phyloP scores from a whole-genome alignment of 2,113 vertebrate species.

The Mohoua ochrocephala region DNA sequence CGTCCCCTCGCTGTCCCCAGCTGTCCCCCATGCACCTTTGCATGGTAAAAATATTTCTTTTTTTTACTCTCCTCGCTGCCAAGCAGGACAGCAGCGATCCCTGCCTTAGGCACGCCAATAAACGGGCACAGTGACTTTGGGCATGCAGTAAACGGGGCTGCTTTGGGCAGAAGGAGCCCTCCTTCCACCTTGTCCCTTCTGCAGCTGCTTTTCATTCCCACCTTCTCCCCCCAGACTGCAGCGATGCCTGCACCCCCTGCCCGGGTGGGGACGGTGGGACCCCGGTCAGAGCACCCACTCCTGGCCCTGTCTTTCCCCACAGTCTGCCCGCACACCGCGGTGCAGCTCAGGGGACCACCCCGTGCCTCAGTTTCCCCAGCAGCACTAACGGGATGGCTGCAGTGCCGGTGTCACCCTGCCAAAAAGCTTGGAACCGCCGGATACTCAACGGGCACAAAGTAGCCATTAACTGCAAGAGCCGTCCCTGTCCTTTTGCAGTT shows the following conservation, averaged over 20 bases:
- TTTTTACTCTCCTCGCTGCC: neutral
- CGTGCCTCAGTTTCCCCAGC: conserved; percentile 38
- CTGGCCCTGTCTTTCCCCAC: neutral
- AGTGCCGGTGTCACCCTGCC: neutral
- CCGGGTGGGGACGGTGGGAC: neutral
- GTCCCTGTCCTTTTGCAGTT: neutral
- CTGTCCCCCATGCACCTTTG: neutral
- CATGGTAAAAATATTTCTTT: rapidly evolving
- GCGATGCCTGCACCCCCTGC: neutral
- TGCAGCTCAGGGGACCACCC: neutral
- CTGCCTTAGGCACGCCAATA: neutral
- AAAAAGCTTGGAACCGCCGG: neutral
- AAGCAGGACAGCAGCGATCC: neutral
- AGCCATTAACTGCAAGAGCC: neutral
- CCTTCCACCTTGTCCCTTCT: neutral
- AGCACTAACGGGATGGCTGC: neutral
- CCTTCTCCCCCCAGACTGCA: neutral
- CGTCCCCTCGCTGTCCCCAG: neutral
- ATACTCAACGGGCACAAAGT: neutral
- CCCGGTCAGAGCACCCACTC: rapidly evolving
- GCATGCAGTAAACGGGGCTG: neutral
- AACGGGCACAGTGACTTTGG: neutral
- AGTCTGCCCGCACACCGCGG: rapidly evolving
- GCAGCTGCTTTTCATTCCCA: neutral
- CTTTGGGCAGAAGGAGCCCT: neutral